Evolutionary conservation across 2,113 vertebrate genomes (phyloP), one percentile per base, ranked within the genome.

Genomic region (Capra hircus): DNA sequence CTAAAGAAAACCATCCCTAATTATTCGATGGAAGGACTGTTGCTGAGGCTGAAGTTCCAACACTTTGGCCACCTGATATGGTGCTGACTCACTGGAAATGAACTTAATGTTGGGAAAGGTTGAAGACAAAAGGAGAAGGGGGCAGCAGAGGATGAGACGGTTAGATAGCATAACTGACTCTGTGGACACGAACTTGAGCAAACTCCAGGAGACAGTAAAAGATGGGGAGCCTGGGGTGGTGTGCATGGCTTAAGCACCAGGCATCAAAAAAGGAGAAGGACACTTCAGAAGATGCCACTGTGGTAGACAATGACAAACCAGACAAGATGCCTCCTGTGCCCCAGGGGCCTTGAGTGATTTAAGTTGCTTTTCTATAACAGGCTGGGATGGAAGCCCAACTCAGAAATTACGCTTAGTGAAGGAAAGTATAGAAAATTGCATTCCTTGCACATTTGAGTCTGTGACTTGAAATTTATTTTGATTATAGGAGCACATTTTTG

Each of bases 391-490:
- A 87, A 60, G 7, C 7, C 89, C 33, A 77, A 53, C 48, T 84
- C 25, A 96, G 60, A 97, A 89, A 50, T 83, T 48, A 17, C 12
- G 9, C 21, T 91, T 71, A 91, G 21, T 67, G 50, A 92, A 94
- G 53, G 40, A 81, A 96, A 77, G 15, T 78, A 36, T 55, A 83
- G n/a, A 85, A 88, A 94, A 88, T 86, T 80, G 30, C 0, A 83
- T 45, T 84, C n/a, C 3, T 81, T 97, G 52, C 19, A 83, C 57
- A 92, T 93, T n/a, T 19, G 11, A 92, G 19, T 40, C n/a, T 84
- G 21, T 78, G 25, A 43, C 36, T 92, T 94, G 60, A 55, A 95
- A 95, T 96, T 95, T 94, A 97, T 91, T 97, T 88, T 98, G 77
- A 95, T 43, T 52, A 1, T 74, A 80, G 50, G 17, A 95, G 62